phyloP scores from a whole-genome alignment of 1,140 invertebrate species.

The Papilio helenus region DNA sequence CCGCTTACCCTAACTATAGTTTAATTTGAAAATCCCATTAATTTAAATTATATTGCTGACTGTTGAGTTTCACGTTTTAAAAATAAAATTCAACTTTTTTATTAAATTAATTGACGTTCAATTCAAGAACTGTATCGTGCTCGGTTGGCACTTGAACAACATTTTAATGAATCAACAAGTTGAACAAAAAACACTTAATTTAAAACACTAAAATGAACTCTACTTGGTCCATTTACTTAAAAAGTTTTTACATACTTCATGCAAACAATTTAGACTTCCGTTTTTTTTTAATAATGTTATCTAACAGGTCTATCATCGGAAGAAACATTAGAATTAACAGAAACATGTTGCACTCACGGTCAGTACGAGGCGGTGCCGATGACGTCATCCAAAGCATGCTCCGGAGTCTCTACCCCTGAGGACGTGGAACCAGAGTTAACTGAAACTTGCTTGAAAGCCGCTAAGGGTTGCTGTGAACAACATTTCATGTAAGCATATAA shows the following conservation, averaged over 20 bases:
- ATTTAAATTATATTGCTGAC: background rate
- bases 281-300: background rate
- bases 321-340: slow-evolving; percentile 51
- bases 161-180: background rate
- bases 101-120: background rate
- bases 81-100: background rate
- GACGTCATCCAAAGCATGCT: slow-evolving; percentile 44
- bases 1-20: no score
- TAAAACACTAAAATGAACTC: background rate
- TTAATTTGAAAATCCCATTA: background rate
- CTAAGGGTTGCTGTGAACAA: slow-evolving; percentile 60
- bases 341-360: slow-evolving; percentile 63
- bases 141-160: background rate
- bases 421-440: slow-evolving; percentile 56
- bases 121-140: background rate
- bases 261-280: no score
- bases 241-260: background rate
- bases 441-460: slow-evolving; percentile 48
- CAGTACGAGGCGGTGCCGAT: slow-evolving; percentile 50
- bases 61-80: background rate
- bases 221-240: background rate
- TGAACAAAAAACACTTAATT: background rate
- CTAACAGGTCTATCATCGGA: slow-evolving; percentile 49
- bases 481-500: slow-evolving; percentile 54
- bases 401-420: slow-evolving; percentile 48